phyloP scores from a whole-genome alignment of 1,140 invertebrate species.

The Neodiprion pinetum region DNA sequence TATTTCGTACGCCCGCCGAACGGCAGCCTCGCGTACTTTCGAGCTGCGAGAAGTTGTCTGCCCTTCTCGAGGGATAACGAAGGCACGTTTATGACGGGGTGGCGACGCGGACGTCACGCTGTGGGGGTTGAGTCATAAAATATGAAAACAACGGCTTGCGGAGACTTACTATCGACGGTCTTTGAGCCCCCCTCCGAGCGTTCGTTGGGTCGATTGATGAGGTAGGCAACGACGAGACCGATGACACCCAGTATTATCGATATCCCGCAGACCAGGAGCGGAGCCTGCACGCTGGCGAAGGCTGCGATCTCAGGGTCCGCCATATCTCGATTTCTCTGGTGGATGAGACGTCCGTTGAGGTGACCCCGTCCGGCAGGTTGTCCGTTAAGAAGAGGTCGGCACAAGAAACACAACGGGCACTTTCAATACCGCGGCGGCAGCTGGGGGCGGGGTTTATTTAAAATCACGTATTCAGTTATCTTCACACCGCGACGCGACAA shows the following conservation, averaged over 20 bases:
- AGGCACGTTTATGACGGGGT: not conserved
- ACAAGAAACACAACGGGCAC: too few species aligned
- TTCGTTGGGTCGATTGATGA: not conserved
- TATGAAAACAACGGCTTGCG: too few species aligned
- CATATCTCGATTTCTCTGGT: not conserved
- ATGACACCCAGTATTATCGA: not conserved
- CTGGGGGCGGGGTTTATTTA: too few species aligned
- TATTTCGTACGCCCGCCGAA: not conserved
- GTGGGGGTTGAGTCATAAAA: too few species aligned
- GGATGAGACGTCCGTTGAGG: too few species aligned
- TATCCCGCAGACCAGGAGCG: not conserved
- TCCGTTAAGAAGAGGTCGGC: too few species aligned
- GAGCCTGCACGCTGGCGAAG: not conserved
- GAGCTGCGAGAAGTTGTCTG: not conserved
- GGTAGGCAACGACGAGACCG: not conserved
- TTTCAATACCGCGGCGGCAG: too few species aligned
- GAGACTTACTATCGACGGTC: not conserved
- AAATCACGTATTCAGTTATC: not conserved
- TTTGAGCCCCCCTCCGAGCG: not conserved
- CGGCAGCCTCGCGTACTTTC: not conserved
- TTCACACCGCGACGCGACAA: not conserved
- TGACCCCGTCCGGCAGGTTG: too few species aligned
- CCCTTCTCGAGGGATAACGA: not conserved
- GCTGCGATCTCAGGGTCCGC: not conserved
- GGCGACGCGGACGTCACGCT: too few species aligned